These are phyloP conservation scores for Coreoperca whiteheadi DNA, from an alignment of 2,113 vertebrate species.

Conservation along the genomic window DNA sequence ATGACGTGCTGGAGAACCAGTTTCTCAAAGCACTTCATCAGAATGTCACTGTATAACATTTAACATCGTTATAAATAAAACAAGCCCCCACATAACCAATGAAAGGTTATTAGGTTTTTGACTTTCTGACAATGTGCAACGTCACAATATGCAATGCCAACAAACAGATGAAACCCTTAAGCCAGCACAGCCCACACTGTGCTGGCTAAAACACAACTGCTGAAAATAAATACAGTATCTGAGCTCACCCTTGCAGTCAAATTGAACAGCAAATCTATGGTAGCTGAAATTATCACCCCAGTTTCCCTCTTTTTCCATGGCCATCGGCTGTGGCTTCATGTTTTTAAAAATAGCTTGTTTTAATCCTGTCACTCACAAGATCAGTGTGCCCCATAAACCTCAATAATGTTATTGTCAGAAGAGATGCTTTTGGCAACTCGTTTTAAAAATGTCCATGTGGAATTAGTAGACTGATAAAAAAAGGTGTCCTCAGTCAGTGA, in stretches of 20 bases:
- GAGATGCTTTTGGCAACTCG: conserved; percentile 41
- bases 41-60: not conserved
- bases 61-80: conserved; percentile 3
- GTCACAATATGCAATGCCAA: conserved; percentile 40
- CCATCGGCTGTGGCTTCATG: conserved; percentile 52
- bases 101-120: conserved; percentile 35
- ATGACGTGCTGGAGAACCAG: no score
- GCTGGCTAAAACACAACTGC: conserved; percentile 39
- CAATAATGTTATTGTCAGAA: conserved; percentile 70
- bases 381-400: conserved; percentile 72
- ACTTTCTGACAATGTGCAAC: conserved; percentile 48
- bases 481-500: not conserved
- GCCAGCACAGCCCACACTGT: conserved; percentile 40
- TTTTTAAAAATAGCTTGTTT: conserved; percentile 63
- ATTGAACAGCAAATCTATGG: conserved; percentile 38
- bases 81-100: conserved; percentile 10
- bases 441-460: conserved; percentile 9
- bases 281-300: conserved; percentile 58
- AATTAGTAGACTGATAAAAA: conserved; percentile 26
- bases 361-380: conserved; percentile 70
- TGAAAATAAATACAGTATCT: conserved; percentile 49
- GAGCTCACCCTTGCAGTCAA: conserved; percentile 42
- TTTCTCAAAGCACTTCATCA: no score
- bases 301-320: conserved; percentile 45
- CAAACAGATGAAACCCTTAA: conserved; percentile 36